Conservation (phyloP, 1,140 invertebrate species). For the Vollenhovia emeryi region DNA sequence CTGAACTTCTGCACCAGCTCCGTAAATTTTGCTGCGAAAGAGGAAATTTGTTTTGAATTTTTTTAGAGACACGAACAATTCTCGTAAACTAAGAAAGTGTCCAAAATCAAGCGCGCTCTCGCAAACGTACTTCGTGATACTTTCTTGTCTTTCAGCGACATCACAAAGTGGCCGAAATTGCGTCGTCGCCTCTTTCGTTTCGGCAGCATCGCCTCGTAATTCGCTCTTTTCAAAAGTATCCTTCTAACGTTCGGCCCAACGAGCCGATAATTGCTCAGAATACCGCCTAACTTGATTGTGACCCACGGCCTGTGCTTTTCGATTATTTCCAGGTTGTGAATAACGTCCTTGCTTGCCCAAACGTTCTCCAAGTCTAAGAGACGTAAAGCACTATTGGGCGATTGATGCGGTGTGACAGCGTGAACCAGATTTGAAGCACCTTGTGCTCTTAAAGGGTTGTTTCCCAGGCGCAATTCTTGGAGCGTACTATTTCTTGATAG, state of each 20-base stretch:
- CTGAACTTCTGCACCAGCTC: slow-evolving; percentile 76
- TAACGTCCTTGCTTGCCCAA: slow-evolving; percentile 79
- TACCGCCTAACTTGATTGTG: slow-evolving; percentile 80
- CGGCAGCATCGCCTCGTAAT: slow-evolving; percentile 81
- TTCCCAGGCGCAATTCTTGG: slow-evolving; percentile 73
- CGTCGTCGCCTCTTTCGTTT: slow-evolving; percentile 81
- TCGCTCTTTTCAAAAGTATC: slow-evolving; percentile 83
- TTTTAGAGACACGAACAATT: slow-evolving; percentile 38
- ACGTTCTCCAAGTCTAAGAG: slow-evolving; percentile 82
- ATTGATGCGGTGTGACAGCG: slow-evolving; percentile 54
- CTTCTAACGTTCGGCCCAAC: slow-evolving; percentile 81
- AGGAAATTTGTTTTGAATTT: slow-evolving; percentile 40
- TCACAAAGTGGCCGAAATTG: slow-evolving; percentile 83
- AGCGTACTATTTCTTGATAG: slow-evolving; percentile 76
- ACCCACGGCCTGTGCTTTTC: slow-evolving; percentile 74
- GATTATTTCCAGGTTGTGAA: slow-evolving; percentile 75
- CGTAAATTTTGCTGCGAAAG: slow-evolving; percentile 76
- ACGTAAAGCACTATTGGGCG: slow-evolving; percentile 68
- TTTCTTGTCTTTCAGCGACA: slow-evolving; percentile 71
- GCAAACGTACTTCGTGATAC: slow-evolving; percentile 63
- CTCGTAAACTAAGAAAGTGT: background rate
- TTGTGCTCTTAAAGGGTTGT: slow-evolving; percentile 76
- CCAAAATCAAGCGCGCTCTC: background rate
- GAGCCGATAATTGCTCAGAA: slow-evolving; percentile 82
- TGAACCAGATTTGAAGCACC: slow-evolving; percentile 74